Evolutionary conservation across 2,888 invertebrate genomes (phyloP), one percentile per base, ranked within the genome.

Genomic region (Folsomia candida): DNA sequence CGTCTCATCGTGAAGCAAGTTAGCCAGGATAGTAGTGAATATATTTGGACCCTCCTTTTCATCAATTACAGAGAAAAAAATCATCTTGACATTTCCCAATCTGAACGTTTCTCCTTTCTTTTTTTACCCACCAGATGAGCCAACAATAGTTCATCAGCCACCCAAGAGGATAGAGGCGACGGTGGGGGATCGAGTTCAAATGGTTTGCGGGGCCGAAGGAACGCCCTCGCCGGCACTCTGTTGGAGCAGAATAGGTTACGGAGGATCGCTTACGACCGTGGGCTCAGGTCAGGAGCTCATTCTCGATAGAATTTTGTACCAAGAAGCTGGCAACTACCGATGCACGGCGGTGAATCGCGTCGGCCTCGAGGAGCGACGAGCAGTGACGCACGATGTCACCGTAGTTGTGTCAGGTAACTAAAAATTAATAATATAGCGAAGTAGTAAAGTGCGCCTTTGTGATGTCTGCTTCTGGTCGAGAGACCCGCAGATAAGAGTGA

Each of bases 171-270:
- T 82, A 47, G 93, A 94, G 81, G 93, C 93, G 57, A 90, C 91
- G 68, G 86, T 94, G 25, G 94, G 94, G 4, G 93, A 93, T 6
- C 92, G 91, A 63, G 92, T 93, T 51, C 92, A 92, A 76, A 85
- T 94, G 58, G 91, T 93, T 81, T 94, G 94, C 82, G 91, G 91
- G 68, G 89, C 90, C 84, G 76, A 76, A 88, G 81, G 77, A 18
- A 67, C 63, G 60, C 76, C 76, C 62, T 80, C 79, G 28, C 81
- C 81, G n/a, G 80, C 80, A 4, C 78, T 80, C 47, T 89, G 89
- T 81, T 89, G 89, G 89, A 87, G 88, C 22, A 81, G 85, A 64
- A 83, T 86, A 29, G 87, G 81, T 3, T 79, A 81, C 51, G 81
- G 81, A 24, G 82, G 83, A 3, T 76, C 79, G n/a, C 83, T 87